Percentiles rank a stretch among this genome's conserved stretches.
These are phyloP conservation scores for Steinernema feltiae DNA, from an alignment of 1,140 invertebrate species.

Conservation along the genomic window DNA sequence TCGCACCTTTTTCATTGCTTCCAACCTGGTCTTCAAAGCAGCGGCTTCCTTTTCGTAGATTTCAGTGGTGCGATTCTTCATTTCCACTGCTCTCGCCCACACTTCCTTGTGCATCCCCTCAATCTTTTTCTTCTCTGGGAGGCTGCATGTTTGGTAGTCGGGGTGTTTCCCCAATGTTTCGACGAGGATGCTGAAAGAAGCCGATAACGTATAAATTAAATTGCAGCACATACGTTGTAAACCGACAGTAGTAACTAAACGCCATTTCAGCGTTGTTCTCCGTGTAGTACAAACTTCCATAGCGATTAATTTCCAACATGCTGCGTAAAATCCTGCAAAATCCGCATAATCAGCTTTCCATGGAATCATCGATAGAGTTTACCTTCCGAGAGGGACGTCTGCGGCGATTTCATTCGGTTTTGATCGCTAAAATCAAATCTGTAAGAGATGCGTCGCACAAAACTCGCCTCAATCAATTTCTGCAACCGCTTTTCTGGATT, in stretches of 20 bases:
- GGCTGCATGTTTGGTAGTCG: background rate
- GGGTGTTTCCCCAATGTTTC: background rate
- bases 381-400: constrained; percentile 24
- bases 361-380: background rate
- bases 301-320: background rate
- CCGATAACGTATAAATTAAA: background rate
- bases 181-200: background rate
- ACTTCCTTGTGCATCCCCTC: background rate
- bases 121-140: background rate
- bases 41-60: constrained; percentile 16
- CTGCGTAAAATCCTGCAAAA: background rate
- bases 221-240: background rate
- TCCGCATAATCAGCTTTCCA: background rate
- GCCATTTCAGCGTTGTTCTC: background rate
- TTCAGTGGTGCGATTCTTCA: constrained; percentile 20
- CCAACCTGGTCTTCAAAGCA: no score
- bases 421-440: background rate
- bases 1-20: no score
- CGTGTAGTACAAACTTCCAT: background rate
- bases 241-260: background rate
- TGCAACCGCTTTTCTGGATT: constrained; percentile 17
- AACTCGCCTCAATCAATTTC: constrained; percentile 14
- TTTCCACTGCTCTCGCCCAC: background rate
- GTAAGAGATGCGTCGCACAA: background rate
- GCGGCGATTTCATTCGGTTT: constrained; percentile 8